These are phyloP conservation scores for Pseudococcus jackbeardsleyi DNA, from an alignment of 2,888 invertebrate species.

Conservation along the genomic window DNA sequence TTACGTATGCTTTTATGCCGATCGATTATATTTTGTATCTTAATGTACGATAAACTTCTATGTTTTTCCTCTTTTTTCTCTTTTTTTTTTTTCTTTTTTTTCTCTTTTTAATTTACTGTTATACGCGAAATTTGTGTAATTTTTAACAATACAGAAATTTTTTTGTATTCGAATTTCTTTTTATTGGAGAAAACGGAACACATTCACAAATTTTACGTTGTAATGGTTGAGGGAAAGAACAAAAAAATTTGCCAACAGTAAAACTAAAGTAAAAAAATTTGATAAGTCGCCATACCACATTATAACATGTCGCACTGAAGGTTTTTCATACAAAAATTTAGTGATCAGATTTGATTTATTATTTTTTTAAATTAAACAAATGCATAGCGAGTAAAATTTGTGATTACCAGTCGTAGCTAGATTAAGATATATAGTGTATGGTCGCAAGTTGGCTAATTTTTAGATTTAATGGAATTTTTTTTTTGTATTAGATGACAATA, in stretches of 20 bases:
- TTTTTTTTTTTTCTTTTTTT: slow-evolving; percentile 55
- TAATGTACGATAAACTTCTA: slow-evolving; percentile 59
- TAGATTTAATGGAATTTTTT: slow-evolving; percentile 59
- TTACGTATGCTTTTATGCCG: slow-evolving; percentile 55
- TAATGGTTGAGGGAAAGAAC: slow-evolving; percentile 11
- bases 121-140: slow-evolving; percentile 64
- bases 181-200: slow-evolving; percentile 57
- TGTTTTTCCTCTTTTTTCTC: background rate
- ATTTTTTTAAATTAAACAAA: slow-evolving; percentile 43
- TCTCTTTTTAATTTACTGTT: slow-evolving; percentile 59
- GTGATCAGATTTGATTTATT: slow-evolving; percentile 39
- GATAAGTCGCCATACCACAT: background rate
- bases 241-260: slow-evolving; percentile 5
- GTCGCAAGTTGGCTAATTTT: slow-evolving; percentile 65
- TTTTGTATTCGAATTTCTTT: slow-evolving; percentile 58
- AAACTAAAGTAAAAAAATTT: background rate
- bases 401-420: slow-evolving; percentile 65
- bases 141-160: slow-evolving; percentile 64
- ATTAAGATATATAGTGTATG: slow-evolving; percentile 62
- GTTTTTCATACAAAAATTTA: slow-evolving; percentile 55
- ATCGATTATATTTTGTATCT: slow-evolving; percentile 60
- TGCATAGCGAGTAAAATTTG: slow-evolving; percentile 65
- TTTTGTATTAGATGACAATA: slow-evolving; percentile 65
- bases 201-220: slow-evolving; percentile 61
- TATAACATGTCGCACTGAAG: slow-evolving; percentile 64